Evolutionary conservation across 2,797 vertebrate genomes (phyloP).

Genomic region (Austrolebias charrua): DNA sequence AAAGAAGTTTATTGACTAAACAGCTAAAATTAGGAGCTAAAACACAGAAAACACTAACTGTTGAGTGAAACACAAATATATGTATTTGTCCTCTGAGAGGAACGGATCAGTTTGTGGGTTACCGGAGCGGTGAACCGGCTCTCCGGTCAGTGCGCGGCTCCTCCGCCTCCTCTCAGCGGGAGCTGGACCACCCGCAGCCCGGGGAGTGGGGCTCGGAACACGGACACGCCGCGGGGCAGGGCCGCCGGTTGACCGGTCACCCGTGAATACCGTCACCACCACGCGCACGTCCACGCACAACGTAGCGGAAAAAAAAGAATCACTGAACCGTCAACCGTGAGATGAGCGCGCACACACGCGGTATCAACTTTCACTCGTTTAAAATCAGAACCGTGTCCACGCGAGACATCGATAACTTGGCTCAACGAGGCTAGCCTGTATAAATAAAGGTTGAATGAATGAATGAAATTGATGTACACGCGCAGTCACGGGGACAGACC

Average conservation of each 20-base stretch:
- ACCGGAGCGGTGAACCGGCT: too few relatives aligned
- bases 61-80: too few relatives aligned
- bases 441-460: too few relatives aligned
- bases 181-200: conserved; percentile 8
- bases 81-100: too few relatives aligned
- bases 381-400: conserved; percentile 32
- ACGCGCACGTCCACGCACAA: conserved; percentile 14
- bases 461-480: too few relatives aligned
- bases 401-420: too few relatives aligned
- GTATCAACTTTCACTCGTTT: conserved; percentile 64
- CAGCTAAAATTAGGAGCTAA: too few relatives aligned
- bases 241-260: conserved; percentile 29
- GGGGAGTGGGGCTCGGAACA: conserved; percentile 14
- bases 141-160: conserved; percentile 6
- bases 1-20: too few relatives aligned
- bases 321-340: conserved; percentile 64
- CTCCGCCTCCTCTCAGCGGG: conserved; percentile 10
- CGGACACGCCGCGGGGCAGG: conserved; percentile 34
- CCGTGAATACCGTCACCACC: conserved; percentile 3
- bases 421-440: too few relatives aligned
- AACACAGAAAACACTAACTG: too few relatives aligned
- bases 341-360: conserved; percentile 29
- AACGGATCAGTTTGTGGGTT: too few relatives aligned
- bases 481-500: conserved; percentile 10
- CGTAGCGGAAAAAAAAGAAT: conserved; percentile 28